Percentiles rank a stretch among this genome's conserved stretches.
These are phyloP conservation scores for Candidula unifasciata DNA, from an alignment of 2,888 invertebrate genomes.

Conservation along the genomic window DNA sequence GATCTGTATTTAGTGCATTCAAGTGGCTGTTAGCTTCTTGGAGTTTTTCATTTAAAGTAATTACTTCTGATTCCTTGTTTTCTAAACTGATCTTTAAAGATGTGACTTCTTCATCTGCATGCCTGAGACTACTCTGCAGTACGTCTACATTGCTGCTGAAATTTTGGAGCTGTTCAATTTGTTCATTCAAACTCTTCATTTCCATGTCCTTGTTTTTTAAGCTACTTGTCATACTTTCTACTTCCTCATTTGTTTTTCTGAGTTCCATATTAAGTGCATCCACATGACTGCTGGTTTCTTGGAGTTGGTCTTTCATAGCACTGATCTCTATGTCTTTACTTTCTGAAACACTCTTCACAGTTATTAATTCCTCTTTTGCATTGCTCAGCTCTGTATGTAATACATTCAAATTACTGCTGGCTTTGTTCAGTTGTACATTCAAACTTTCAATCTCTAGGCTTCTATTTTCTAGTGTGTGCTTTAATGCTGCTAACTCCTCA, in stretches of 20 bases:
- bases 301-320: neutral
- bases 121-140: neutral
- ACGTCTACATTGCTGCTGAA: conserved; percentile 22
- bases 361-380: conserved; percentile 30
- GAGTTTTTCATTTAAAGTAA: neutral
- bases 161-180: conserved; percentile 3
- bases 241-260: neutral
- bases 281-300: neutral
- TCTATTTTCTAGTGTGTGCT: neutral
- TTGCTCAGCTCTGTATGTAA: conserved; percentile 25
- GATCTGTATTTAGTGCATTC: neutral
- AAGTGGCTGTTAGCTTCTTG: neutral
- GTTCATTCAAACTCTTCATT: neutral
- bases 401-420: neutral
- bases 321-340: neutral
- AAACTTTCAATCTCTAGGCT: neutral
- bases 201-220: neutral
- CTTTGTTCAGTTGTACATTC: neutral
- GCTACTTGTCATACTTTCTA: neutral
- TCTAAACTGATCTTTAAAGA: neutral
- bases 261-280: neutral
- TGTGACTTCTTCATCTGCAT: conserved; percentile 30
- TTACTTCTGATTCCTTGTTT: neutral
- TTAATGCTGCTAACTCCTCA: neutral
- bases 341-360: neutral